Percentiles rank a stretch among this genome's conserved stretches.
Conservation (phyloP, 1,140 invertebrate genomes). For the Venturia canescens region DNA sequence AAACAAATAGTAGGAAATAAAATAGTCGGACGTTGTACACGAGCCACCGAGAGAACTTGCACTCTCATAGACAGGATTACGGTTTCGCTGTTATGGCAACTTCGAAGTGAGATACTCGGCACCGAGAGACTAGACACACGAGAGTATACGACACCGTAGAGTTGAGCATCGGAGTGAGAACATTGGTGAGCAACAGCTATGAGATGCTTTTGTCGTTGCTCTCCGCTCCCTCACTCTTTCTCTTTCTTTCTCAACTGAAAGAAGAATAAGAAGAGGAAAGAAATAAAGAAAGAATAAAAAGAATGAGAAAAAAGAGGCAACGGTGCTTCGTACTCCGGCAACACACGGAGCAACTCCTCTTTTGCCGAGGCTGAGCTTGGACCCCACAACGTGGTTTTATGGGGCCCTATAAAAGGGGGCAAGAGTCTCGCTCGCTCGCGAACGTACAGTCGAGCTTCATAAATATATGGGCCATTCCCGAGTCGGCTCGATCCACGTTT, state of each 20-base stretch:
- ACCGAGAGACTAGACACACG: conserved; percentile 11
- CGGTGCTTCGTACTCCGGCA: conserved; percentile 32
- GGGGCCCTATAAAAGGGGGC: conserved; percentile 56
- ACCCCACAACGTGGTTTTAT: conserved; percentile 59
- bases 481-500: background rate
- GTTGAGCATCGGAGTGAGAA: conserved; percentile 42
- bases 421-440: conserved; percentile 32
- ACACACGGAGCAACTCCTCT: conserved; percentile 20
- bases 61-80: background rate
- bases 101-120: conserved; percentile 17
- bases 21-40: background rate
- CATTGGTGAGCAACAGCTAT: conserved; percentile 5
- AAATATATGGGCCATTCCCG: conserved; percentile 1
- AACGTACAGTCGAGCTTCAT: conserved; percentile 14
- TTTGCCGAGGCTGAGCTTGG: conserved; percentile 31
- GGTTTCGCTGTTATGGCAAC: conserved; percentile 19
- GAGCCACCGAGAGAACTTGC: background rate
- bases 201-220: background rate
- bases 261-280: conserved; percentile 44
- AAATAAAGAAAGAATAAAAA: conserved; percentile 38
- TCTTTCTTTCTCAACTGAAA: no score
- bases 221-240: background rate
- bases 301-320: conserved; percentile 44
- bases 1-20: background rate
- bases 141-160: conserved; percentile 11